Conservation (phyloP, 2,797 vertebrate species). For the Ammospiza maritima region DNA sequence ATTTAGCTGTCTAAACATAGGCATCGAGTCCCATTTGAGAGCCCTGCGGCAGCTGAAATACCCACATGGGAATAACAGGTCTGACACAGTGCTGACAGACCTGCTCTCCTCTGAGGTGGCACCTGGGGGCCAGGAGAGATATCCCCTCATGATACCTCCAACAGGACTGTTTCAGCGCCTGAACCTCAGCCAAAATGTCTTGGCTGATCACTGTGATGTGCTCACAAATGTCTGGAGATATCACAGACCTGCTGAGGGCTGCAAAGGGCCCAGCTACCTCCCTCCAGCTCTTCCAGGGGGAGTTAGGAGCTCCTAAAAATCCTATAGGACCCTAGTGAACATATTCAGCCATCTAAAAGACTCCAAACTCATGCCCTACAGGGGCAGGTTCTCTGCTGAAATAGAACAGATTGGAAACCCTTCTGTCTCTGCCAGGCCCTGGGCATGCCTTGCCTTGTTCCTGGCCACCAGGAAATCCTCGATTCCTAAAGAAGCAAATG, state of each 20-base stretch:
- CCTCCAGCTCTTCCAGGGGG: neutral
- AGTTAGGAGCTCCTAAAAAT: neutral
- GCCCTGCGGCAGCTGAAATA: slow-evolving; percentile 4
- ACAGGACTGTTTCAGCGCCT: neutral
- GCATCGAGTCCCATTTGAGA: neutral
- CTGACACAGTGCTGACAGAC: neutral
- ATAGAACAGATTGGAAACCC: neutral
- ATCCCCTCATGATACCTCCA: neutral
- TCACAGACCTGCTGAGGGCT: neutral
- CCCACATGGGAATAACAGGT: neutral
- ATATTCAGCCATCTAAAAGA: neutral
- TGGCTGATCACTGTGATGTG: neutral
- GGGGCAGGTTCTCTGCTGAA: neutral
- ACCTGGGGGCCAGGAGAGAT: neutral
- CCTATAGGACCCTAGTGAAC: neutral
- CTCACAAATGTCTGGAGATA: neutral
- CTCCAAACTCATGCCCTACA: neutral
- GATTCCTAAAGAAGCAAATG: neutral
- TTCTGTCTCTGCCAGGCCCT: neutral
- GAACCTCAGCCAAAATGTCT: neutral
- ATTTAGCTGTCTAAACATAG: slow-evolving; percentile 55
- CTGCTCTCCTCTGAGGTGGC: neutral
- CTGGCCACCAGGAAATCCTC: neutral
- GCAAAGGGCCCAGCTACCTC: neutral
- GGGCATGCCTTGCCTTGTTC: neutral